phyloP scores from a whole-genome alignment of 64 coral and sea anemone genomes.

The Trachythela sp. region DNA sequence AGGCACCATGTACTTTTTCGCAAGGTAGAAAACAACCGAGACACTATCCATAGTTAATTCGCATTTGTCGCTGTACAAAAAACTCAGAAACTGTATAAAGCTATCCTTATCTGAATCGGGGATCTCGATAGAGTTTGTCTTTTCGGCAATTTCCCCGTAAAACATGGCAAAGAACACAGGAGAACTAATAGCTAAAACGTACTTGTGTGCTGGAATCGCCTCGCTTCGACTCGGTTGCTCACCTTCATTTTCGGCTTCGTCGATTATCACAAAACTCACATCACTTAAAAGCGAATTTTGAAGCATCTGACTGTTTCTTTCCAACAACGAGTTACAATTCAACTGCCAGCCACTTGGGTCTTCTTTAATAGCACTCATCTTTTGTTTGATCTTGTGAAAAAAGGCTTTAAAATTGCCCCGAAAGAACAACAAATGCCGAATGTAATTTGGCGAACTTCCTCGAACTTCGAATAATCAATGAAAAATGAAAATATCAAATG shows the following conservation, averaged over 20 bases:
- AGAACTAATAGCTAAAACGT: slow-evolving; percentile 68
- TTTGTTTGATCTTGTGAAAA: neutral
- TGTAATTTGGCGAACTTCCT: too few relatives aligned
- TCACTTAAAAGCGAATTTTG: slow-evolving; percentile 67
- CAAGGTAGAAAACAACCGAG: neutral
- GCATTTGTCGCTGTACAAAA: slow-evolving; percentile 64
- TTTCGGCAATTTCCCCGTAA: slow-evolving; percentile 68
- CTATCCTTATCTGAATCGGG: slow-evolving; percentile 70
- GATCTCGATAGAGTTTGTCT: slow-evolving; percentile 51
- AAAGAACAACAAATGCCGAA: neutral
- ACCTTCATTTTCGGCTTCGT: slow-evolving; percentile 31
- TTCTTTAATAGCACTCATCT: slow-evolving; percentile 1
- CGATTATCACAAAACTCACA: slow-evolving; percentile 60
- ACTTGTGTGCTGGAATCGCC: slow-evolving; percentile 67
- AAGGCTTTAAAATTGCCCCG: neutral
- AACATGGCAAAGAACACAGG: slow-evolving; percentile 90
- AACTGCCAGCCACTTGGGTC: slow-evolving; percentile 66
- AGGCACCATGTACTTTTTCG: slow-evolving; percentile 17
- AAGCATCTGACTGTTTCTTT: slow-evolving; percentile 77
- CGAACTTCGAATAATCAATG: neutral
- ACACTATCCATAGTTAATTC: neutral
- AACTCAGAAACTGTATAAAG: slow-evolving; percentile 75
- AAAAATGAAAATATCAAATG: neutral
- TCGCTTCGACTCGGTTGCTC: neutral
- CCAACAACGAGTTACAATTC: slow-evolving; percentile 56